These are phyloP conservation scores for Diplodus sargus DNA, from an alignment of 2,797 vertebrate species.

Conservation along the genomic window DNA sequence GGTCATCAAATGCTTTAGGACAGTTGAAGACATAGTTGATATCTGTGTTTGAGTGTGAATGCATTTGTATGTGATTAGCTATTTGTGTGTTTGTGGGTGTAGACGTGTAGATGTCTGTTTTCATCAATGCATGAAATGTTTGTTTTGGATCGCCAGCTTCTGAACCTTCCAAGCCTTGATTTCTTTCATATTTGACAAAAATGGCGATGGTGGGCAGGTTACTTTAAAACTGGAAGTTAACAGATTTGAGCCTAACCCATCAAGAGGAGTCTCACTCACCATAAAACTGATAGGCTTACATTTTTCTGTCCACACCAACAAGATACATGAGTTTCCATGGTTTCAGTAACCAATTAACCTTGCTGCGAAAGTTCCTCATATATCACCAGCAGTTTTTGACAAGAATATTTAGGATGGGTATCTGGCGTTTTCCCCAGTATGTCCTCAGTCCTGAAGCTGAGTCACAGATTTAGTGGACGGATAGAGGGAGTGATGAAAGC, in stretches of 20 bases:
- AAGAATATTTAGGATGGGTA: constrained; percentile 69
- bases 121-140: constrained; percentile 26
- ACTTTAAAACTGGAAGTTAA: constrained; percentile 48
- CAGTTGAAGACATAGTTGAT: background rate
- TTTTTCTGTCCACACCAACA: constrained; percentile 59
- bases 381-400: constrained; percentile 73
- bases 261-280: constrained; percentile 57
- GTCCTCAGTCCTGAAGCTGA: constrained; percentile 62
- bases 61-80: constrained; percentile 19
- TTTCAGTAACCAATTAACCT: constrained; percentile 66
- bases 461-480: constrained; percentile 59
- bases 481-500: constrained; percentile 34
- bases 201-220: constrained; percentile 9
- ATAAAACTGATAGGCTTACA: constrained; percentile 62
- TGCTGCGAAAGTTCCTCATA: constrained; percentile 69
- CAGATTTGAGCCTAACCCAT: constrained; percentile 53
- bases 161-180: constrained; percentile 23
- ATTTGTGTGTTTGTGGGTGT: background rate
- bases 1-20: constrained; percentile 1
- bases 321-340: constrained; percentile 60
- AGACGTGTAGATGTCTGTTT: constrained; percentile 10
- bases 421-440: constrained; percentile 61
- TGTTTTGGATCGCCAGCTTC: constrained; percentile 8
- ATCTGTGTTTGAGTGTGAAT: constrained; percentile 5
- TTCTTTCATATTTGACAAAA: constrained; percentile 38